Conservation (phyloP, 2,888 invertebrate genomes). For the Hirtodrosophila trivittata region DNA sequence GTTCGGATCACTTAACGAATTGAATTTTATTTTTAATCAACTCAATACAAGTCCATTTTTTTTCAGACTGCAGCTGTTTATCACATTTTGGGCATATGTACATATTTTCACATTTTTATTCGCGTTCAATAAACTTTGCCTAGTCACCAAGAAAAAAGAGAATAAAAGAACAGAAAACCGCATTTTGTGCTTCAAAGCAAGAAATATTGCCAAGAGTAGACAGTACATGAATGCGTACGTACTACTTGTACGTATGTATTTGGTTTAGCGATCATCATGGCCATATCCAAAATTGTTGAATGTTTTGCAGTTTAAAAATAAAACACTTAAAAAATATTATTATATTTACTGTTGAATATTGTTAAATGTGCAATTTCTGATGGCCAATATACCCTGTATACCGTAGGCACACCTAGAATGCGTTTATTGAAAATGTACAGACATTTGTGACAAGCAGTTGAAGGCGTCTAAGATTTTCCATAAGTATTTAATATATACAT, state of each 20-base stretch:
- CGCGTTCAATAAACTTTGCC: conserved; percentile 58
- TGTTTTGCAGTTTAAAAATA: conserved; percentile 39
- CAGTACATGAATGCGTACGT: neutral
- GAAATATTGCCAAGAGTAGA: too few species aligned
- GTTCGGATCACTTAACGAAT: too few species aligned
- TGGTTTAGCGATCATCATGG: conserved; percentile 38
- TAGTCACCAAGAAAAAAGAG: conserved; percentile 17
- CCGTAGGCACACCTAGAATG: too few species aligned
- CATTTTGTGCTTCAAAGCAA: conserved; percentile 32
- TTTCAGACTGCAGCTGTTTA: conserved; percentile 25
- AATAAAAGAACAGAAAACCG: conserved; percentile 14
- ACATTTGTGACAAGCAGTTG: too few species aligned
- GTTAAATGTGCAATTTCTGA: conserved; percentile 14
- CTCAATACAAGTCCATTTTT: neutral
- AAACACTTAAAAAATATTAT: conserved; percentile 15
- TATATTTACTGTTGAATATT: conserved; percentile 8
- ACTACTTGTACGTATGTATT: conserved; percentile 5
- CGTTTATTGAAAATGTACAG: too few species aligned
- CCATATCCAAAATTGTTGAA: conserved; percentile 22
- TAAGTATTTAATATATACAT: too few species aligned
- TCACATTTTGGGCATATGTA: conserved; percentile 11
- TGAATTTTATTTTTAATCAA: too few species aligned
- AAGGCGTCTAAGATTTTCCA: too few species aligned
- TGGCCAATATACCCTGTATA: too few species aligned
- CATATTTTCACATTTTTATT: conserved; percentile 8